Percentiles rank a stretch among this genome's conserved stretches.
phyloP scores from a whole-genome alignment of 2,888 invertebrate species.

The Ectemnius lituratus region DNA sequence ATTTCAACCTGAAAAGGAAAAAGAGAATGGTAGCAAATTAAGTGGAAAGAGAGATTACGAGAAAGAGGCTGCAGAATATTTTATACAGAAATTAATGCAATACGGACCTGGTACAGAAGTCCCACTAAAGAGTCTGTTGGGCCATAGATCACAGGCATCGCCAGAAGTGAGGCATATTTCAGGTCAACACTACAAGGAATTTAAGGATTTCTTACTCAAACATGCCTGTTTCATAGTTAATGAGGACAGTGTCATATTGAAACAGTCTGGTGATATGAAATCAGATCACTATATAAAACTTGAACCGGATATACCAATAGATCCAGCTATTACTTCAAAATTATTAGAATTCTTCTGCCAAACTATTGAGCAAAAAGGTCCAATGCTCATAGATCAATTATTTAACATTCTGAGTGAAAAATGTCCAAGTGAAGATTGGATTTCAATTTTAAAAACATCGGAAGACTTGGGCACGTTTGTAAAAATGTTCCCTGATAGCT shows the following conservation, averaged over 20 bases:
- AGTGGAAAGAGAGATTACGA: conserved; percentile 92
- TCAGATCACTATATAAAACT: conserved; percentile 84
- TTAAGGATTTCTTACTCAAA: conserved; percentile 91
- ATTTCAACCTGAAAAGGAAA: conserved; percentile 84
- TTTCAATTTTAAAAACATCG: conserved; percentile 93
- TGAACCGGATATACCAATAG: conserved; percentile 84
- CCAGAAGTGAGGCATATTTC: conserved; percentile 98
- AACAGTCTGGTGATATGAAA: conserved; percentile 84
- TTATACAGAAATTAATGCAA: conserved; percentile 95
- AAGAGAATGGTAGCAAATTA: conserved; percentile 79
- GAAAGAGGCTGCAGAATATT: conserved; percentile 98
- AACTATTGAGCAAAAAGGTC: conserved; percentile 89
- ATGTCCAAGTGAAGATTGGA: conserved; percentile 88
- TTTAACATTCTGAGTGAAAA: conserved; percentile 89
- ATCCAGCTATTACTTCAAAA: conserved; percentile 90
- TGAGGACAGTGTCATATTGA: conserved; percentile 89
- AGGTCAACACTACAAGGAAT: conserved; percentile 95
- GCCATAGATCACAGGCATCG: conserved; percentile 97
- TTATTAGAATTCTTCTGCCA: conserved; percentile 90
- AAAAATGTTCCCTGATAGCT: conserved; percentile 95
- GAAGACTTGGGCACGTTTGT: conserved; percentile 94
- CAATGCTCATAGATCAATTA: conserved; percentile 91
- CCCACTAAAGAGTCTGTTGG: conserved; percentile 96
- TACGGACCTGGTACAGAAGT: conserved; percentile 98
- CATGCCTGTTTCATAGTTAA: conserved; percentile 92